These are phyloP conservation scores for Pungitius pungitius DNA, from an alignment of 2,113 vertebrate species.

Conservation along the genomic window DNA sequence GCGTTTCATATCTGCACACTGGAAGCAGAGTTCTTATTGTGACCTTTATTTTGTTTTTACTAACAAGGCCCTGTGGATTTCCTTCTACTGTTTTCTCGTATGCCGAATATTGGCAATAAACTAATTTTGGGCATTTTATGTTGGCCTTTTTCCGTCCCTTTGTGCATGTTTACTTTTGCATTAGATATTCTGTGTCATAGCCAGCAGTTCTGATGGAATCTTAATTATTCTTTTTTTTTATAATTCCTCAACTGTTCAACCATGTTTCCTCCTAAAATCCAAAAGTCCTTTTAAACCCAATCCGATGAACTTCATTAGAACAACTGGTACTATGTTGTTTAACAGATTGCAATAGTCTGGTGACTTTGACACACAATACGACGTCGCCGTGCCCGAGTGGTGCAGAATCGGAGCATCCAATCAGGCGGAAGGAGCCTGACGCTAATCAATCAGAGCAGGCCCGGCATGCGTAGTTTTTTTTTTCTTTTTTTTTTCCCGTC, in stretches of 20 bases:
- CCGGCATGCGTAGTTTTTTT: slow-evolving; percentile 60
- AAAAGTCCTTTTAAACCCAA: not conserved
- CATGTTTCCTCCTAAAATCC: not conserved
- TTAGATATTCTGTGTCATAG: not conserved
- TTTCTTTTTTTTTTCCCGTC: slow-evolving; percentile 54
- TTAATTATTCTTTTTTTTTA: not conserved
- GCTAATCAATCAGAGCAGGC: slow-evolving; percentile 73
- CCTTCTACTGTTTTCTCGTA: not conserved
- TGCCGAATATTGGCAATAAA: not conserved
- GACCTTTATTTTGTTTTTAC: not conserved
- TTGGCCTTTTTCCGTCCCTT: not conserved
- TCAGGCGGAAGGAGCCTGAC: slow-evolving; percentile 64
- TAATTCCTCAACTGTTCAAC: not conserved
- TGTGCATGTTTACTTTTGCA: not conserved
- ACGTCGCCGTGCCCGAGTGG: slow-evolving; percentile 66
- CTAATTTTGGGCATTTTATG: not conserved
- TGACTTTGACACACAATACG: too few species aligned
- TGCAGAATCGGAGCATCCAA: slow-evolving; percentile 70
- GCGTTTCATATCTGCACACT: not conserved
- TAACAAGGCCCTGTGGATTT: not conserved
- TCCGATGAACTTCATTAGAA: not conserved
- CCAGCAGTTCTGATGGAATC: not conserved
- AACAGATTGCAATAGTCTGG: not conserved
- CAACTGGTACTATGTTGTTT: not conserved
- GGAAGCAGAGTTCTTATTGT: not conserved